Conservation (phyloP, 1,140 invertebrate genomes). For the Choristoneura fumiferana region DNA sequence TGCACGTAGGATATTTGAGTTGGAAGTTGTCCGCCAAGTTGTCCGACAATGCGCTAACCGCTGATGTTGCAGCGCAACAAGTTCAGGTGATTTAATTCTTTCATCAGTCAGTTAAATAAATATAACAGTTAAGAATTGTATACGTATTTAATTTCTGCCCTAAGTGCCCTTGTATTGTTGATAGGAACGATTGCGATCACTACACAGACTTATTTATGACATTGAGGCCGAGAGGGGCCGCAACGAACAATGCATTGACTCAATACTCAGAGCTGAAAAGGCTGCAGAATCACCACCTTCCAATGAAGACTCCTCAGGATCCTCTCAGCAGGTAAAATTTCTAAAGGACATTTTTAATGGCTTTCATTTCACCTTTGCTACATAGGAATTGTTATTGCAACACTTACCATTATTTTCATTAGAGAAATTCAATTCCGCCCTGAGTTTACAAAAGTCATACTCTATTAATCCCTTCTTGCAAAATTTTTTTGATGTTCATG, state of each 20-base stretch:
- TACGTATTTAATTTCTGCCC: background rate
- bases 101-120: too few relatives aligned
- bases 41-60: constrained; percentile 83
- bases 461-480: too few relatives aligned
- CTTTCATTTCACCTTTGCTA: too few relatives aligned
- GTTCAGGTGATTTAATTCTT: constrained; percentile 77
- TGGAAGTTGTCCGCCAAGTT: constrained; percentile 36
- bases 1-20: constrained; percentile 52
- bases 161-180: constrained; percentile 32
- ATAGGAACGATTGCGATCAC: constrained; percentile 87
- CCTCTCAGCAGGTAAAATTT: constrained; percentile 76
- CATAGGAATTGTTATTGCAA: too few relatives aligned
- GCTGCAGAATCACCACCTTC: constrained; percentile 56
- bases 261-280: constrained; percentile 89
- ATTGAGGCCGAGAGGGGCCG: constrained; percentile 88
- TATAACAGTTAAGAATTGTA: too few relatives aligned
- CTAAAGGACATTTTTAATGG: too few relatives aligned
- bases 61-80: constrained; percentile 88
- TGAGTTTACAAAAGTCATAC: too few relatives aligned
- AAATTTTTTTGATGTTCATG: too few relatives aligned
- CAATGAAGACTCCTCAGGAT: constrained; percentile 64
- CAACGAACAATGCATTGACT: constrained; percentile 88
- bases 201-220: constrained; percentile 88
- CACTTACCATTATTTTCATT: too few relatives aligned
- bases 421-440: too few relatives aligned